phyloP scores from a whole-genome alignment of 2,113 vertebrate species.

The Limanda limanda region DNA sequence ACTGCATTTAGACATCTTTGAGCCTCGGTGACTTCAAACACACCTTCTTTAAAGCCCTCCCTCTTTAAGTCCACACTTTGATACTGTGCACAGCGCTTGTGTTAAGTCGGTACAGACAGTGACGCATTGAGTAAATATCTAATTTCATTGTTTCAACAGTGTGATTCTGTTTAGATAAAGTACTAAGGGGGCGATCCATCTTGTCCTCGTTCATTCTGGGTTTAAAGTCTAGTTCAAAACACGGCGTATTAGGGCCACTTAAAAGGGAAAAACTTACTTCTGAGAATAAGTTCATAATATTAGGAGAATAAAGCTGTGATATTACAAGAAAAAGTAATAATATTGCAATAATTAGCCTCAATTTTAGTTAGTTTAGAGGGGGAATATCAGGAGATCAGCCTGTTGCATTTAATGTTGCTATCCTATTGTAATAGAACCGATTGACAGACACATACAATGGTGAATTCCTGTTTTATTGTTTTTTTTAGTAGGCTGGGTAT shows the following conservation, averaged over 20 bases:
- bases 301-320: too few relatives aligned
- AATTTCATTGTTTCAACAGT: slow-evolving; percentile 38
- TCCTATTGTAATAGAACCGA: too few relatives aligned
- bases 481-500: neutral
- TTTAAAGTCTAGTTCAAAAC: neutral
- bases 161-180: slow-evolving; percentile 22
- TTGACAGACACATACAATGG: neutral
- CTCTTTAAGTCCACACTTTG: slow-evolving; percentile 21
- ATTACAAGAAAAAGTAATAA: too few relatives aligned
- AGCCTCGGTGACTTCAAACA: slow-evolving; percentile 31
- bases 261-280: too few relatives aligned
- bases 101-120: slow-evolving; percentile 3
- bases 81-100: slow-evolving; percentile 9
- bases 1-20: slow-evolving; percentile 47
- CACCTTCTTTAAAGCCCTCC: slow-evolving; percentile 29
- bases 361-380: too few relatives aligned
- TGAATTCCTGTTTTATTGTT: neutral
- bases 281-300: too few relatives aligned
- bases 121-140: slow-evolving; percentile 49
- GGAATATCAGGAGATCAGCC: too few relatives aligned
- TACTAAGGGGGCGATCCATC: neutral
- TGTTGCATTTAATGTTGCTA: too few relatives aligned
- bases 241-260: too few relatives aligned
- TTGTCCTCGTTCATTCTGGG: neutral
- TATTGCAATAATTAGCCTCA: too few relatives aligned